Evolutionary conservation across 2,113 vertebrate genomes (phyloP), one percentile per base, ranked within the genome.

Genomic region (Oncorhynchus nerka): DNA sequence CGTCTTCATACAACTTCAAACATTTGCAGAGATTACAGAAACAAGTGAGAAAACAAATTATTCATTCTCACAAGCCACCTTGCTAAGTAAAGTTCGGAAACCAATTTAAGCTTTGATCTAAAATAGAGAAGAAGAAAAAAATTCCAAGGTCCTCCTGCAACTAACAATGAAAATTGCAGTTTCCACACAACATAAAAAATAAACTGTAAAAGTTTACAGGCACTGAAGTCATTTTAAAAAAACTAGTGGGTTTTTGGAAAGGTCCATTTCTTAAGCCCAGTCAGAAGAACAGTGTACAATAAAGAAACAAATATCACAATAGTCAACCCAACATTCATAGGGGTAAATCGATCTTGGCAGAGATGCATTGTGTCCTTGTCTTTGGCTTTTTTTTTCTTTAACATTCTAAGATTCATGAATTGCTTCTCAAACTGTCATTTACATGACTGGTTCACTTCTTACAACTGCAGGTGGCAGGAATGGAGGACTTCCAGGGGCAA

Each of bases 381-480:
- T 90, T 89, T 90, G 88, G 87, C 84, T 87, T 87, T 49, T 9
- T 28, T 28, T 28, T 28, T 28, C 0, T 22, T 66, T 77, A 62
- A 76, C 26, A 74, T 70, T 70, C 55, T 75, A 55, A 65, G 51
- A 68, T 79, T 69, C 28, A 62, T 62, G 0, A 8, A 62, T 62
- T 9, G 59, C 59, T 59, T 78, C 15, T 4, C 32, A 66, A 20
- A 39, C 74, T 16, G 55, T 26, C n/a, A 61, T 70, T 34, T 48
- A 66, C n/a, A 15, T 68, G 64, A 75, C 74, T 20, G 1, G 11
- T 75, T 75, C 6, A 55, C 49, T 48, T 22, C 39, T 48, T 55
- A 55, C 51, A 55, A 19, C 39, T 19, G 57, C 87, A 68, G 71
- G 77, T 19, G 75, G 66, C 79, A 1, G 0, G 61, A 61, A 73